Base-by-base conservation (phyloP, 2,113 vertebrate species). In the Hippopotamus amphibius region DNA sequence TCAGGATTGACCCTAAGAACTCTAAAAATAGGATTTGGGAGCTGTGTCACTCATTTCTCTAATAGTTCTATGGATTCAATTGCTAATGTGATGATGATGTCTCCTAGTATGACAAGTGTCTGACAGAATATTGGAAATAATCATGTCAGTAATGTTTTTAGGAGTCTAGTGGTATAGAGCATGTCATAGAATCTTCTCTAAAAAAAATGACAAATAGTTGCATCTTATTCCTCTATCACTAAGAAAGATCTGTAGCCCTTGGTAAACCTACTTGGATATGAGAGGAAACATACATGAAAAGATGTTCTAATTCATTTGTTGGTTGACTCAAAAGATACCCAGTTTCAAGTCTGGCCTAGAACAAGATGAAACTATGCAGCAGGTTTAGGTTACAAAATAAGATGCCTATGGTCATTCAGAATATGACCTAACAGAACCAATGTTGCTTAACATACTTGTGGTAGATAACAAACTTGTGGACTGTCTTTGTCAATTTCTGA, bases 81-180 rank as follows among this genome's bases (percentile, higher is more conserved):
- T 30, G 19, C 19, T 81, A 55, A 4, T 33, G 3, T 61, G 26
- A 30, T 46, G 22, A 1, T 80, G 28, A 68, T 12, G 66, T 59
- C 28, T 8, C 21, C 26, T 46, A 46, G 6, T 24, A 90, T 82
- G 21, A 77, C 1, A 77, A 1, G 13, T 12, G 33, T 71, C 63
- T 59, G 4, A 66, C 7, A 76, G 4, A 55, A 72, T 14, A 55
- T 9, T 74, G n/a, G 19, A 89, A 33, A 81, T 53, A 66, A 41
- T 68, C 22, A 37, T 46, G 5, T 53, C n/a, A 61, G 16, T 66
- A 33, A 50, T 77, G 22, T 37, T 81, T 96, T 59, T 71, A 72
- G 16, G 7, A 19, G 0, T 5, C 5, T 16, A n/a, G 0, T 24
- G 9, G 13, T 19, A 16, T 10, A 7, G 5, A 7, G 0, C 5